phyloP scores from a whole-genome alignment of 35 echinoderm and acorn worm species.

The Apostichopus japonicus region DNA sequence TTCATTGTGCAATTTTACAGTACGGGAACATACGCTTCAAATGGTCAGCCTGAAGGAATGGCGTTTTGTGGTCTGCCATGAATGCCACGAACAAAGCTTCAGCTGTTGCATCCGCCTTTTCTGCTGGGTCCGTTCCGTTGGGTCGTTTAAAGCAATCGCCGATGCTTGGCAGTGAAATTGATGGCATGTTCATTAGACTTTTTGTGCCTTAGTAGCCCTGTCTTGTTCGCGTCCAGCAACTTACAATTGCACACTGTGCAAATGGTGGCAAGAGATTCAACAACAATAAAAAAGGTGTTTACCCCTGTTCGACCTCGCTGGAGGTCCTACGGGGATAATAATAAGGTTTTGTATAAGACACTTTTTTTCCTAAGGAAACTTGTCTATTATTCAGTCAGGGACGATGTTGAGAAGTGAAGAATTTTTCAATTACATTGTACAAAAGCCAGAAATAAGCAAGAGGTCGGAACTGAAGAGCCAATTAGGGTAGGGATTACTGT shows the following conservation, averaged over 20 bases:
- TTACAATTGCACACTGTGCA: conserved; percentile 44
- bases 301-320: too few relatives aligned
- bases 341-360: too few relatives aligned
- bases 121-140: neutral
- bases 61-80: conserved; percentile 27
- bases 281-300: too few relatives aligned
- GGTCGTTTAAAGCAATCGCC: conserved; percentile 26
- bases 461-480: too few relatives aligned
- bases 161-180: conserved; percentile 46
- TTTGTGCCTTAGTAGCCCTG: neutral
- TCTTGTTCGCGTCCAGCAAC: conserved; percentile 25
- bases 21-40: conserved; percentile 39
- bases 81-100: conserved; percentile 42
- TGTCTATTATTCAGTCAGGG: too few relatives aligned
- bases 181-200: conserved; percentile 26
- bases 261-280: conserved; percentile 32
- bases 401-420: too few relatives aligned
- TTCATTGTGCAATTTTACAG: conserved; percentile 29
- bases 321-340: too few relatives aligned
- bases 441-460: too few relatives aligned
- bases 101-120: conserved; percentile 38
- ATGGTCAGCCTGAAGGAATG: conserved; percentile 2
- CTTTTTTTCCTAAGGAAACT: too few relatives aligned
- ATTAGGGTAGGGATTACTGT: too few relatives aligned
- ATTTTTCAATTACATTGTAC: too few relatives aligned